Conservation (phyloP, 1,140 invertebrate species). For the Eueides isabella region DNA sequence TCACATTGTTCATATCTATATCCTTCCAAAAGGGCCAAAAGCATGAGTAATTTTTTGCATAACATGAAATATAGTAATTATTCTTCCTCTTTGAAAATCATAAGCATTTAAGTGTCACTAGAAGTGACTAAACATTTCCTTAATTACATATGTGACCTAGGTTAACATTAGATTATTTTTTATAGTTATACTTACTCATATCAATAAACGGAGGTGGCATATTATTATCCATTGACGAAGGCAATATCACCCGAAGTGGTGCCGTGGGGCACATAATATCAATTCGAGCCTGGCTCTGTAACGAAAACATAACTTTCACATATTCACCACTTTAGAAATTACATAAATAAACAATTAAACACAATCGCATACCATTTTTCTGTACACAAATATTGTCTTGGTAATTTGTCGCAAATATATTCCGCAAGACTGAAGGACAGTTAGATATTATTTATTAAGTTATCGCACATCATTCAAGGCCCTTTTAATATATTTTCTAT, state of each 20-base stretch:
- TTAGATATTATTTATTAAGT: slow-evolving; percentile 30
- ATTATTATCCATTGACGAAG: slow-evolving; percentile 58
- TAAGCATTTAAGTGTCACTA: not conserved
- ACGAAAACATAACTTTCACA: slow-evolving; percentile 63
- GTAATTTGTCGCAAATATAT: slow-evolving; percentile 10
- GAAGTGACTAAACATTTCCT: slow-evolving; percentile 6
- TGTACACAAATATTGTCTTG: slow-evolving; percentile 28
- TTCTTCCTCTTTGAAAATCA: not conserved
- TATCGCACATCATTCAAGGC: slow-evolving; percentile 47
- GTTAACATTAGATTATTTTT: slow-evolving; percentile 20
- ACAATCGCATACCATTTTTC: slow-evolving; percentile 65
- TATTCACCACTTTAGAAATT: slow-evolving; percentile 51
- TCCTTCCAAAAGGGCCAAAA: too few relatives aligned
- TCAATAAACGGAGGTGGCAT: slow-evolving; percentile 69
- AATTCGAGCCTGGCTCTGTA: slow-evolving; percentile 64
- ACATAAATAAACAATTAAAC: slow-evolving; percentile 72
- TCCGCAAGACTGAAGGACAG: not conserved
- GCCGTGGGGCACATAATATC: slow-evolving; percentile 62
- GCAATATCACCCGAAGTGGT: slow-evolving; percentile 69
- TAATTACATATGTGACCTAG: slow-evolving; percentile 7
- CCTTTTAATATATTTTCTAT: slow-evolving; percentile 32
- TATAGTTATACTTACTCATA: slow-evolving; percentile 54
- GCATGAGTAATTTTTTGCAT: too few relatives aligned
- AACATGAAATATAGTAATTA: not conserved
- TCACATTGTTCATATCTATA: too few relatives aligned